Evolutionary conservation across 2,113 vertebrate species (phyloP), one percentile per base, ranked within the genome.

Genomic region (Pycnonotus jocosus): DNA sequence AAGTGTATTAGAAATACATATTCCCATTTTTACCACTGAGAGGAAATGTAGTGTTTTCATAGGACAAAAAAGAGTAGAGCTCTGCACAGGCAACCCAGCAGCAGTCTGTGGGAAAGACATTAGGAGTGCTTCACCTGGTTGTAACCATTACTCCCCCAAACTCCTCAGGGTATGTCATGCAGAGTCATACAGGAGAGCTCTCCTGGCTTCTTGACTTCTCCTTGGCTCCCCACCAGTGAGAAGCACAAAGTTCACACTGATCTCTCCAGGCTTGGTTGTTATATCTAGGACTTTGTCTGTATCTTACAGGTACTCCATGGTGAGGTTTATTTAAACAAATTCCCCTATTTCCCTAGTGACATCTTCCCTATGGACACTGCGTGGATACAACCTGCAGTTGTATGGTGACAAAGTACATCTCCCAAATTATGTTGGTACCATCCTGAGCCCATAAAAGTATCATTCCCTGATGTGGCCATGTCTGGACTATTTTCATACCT

Each of bases 281-380:
- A 21, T 16, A 12, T 65, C 15, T 57, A 77, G 50, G 16, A 31
- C 27, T 54, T 78, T 7, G 3, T 45, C 44, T 71, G 0, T 85
- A 40, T 51, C 37, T 74, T 56, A 35, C 60, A 61, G 33, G 5
- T 33, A 33, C 5, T 54, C 27, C 5, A 7, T 31, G 48, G 14
- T 25, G 4, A 48, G 48, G 19, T 58, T 69, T 86, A 11, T 37
- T 60, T 44, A 80, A 85, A 65, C 5, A 30, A 20, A 33, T 11
- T 38, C 24, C 47, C 48, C 8, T 40, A 0, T 65, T 57, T 71
- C 47, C 14, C 4, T n/a, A 15, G 6, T 1, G 5, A 33, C 17
- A 19, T 19, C 5, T 62, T 79, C 30, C 10, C 9, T 11, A 28
- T 69, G 31, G 38, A 33, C 13, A 14, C 4, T 33, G 15, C 8